Base-by-base conservation (phyloP, 2,113 vertebrate genomes). In the Mirza zaza region DNA sequence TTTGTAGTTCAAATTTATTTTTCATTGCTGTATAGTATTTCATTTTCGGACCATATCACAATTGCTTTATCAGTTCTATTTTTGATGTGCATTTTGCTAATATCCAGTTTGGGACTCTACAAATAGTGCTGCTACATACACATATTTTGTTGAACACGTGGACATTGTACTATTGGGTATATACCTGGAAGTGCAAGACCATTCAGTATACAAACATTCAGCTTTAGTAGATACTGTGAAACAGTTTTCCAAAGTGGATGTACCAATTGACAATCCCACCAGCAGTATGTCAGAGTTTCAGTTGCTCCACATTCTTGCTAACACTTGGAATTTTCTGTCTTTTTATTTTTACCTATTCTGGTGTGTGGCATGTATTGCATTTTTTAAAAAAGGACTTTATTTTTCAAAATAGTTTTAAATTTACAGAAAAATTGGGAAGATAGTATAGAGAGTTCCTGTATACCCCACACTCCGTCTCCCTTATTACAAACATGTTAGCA, bases 321-420 rank as follows among this genome's bases (percentile, higher is more conserved):
- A 63, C 65, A 70, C 59, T 96, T 95, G 65, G 29, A 61, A 67
- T 90, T 95, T 71, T 91, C 88, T 93, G 7, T 82, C 20, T 71
- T 91, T 82, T 79, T 73, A 65, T 61, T 88, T 94, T 84, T 82
- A 92, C 34, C 27, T 18, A 59, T 93, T 83, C 48, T 86, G 87
- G 34, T 23, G 13, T 65, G 50, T 81, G 39, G 52, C 34, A 79
- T 73, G 8, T 83, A 70, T 87, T 94, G 55, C 4, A 80, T 25
- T 75, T 81, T 63, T 68, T 25, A 42, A 70, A 75, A 87, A 42
- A 23, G 81, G 39, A 10, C 23, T 87, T 63, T 70, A 36, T 42
- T 87, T 88, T 94, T 55, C 39, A 50, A 34, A 86, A 90, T 13
- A 50, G 68, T 82, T 88, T 94, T 94, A 85, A n/a, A 95, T 59